Percentiles rank a stretch among this genome's conserved stretches.
Evolutionary conservation across 2,888 invertebrate species (phyloP).

Genomic region (Timema podura): DNA sequence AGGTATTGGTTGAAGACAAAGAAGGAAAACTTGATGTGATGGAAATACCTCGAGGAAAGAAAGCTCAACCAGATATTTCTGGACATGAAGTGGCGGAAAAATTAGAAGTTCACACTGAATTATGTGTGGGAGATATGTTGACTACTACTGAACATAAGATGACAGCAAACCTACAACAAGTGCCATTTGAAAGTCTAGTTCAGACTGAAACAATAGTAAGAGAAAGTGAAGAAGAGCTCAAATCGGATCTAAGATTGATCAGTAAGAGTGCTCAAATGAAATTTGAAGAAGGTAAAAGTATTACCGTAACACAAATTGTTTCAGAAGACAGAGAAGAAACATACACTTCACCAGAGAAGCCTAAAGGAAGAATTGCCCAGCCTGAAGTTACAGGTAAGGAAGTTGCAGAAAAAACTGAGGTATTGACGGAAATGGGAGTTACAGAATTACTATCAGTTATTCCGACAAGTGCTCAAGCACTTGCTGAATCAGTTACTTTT

Average conservation of each 20-base stretch:
- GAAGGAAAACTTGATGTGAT: conserved; percentile 38
- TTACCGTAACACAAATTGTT: conserved; percentile 39
- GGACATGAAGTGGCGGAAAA: conserved; percentile 49
- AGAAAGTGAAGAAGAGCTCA: conserved; percentile 34
- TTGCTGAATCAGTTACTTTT: conserved; percentile 34
- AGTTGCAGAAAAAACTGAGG: conserved; percentile 40
- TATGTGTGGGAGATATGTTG: conserved; percentile 40
- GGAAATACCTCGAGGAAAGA: conserved; percentile 26
- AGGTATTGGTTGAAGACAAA: conserved; percentile 43
- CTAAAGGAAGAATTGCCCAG: conserved; percentile 38
- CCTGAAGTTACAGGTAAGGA: conserved; percentile 38
- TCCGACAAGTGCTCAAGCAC: conserved; percentile 31
- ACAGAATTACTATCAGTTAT: conserved; percentile 30
- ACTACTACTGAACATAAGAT: conserved; percentile 39
- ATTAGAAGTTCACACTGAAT: conserved; percentile 36
- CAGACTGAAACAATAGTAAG: conserved; percentile 39
- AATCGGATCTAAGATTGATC: conserved; percentile 32
- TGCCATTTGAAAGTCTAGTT: conserved; percentile 35
- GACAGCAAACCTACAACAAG: conserved; percentile 34
- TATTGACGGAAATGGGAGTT: conserved; percentile 36
- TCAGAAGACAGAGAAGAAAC: conserved; percentile 39
- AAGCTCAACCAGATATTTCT: conserved; percentile 34
- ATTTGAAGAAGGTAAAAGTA: conserved; percentile 35
- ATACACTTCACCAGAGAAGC: conserved; percentile 34
- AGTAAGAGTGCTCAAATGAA: conserved; percentile 36